These are phyloP conservation scores for Drosophila pullipes DNA, from an alignment of 2,888 invertebrate genomes.

Conservation along the genomic window DNA sequence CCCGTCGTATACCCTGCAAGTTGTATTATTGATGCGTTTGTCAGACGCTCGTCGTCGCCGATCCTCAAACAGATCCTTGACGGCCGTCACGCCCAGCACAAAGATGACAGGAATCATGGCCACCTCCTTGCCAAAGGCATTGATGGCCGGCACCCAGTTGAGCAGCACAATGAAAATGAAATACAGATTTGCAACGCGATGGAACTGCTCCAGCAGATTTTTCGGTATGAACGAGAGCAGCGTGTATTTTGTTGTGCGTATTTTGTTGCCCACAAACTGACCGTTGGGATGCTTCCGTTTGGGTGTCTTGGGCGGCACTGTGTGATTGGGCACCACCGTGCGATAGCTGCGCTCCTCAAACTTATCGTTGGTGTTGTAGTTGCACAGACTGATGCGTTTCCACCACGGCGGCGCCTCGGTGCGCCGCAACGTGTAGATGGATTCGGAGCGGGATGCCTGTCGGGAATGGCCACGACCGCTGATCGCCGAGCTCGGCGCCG, in stretches of 20 bases:
- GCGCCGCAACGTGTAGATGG: slow-evolving; percentile 94
- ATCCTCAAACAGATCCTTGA: slow-evolving; percentile 98
- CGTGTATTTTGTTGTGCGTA: slow-evolving; percentile 98
- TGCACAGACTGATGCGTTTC: slow-evolving; percentile 89
- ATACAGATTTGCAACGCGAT: slow-evolving; percentile 98
- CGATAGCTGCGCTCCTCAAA: slow-evolving; percentile 90
- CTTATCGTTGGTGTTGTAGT: slow-evolving; percentile 88
- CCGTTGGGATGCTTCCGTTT: slow-evolving; percentile 93
- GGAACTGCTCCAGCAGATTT: slow-evolving; percentile 98
- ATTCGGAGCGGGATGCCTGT: slow-evolving; percentile 95
- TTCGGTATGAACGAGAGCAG: slow-evolving; percentile 96
- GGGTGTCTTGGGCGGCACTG: slow-evolving; percentile 92
- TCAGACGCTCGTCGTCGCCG: slow-evolving; percentile 95
- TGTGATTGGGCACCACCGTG: slow-evolving; percentile 93
- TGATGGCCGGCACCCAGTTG: slow-evolving; percentile 97
- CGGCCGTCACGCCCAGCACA: slow-evolving; percentile 96
- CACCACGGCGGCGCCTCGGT: slow-evolving; percentile 90
- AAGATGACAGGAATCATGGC: slow-evolving; percentile 98
- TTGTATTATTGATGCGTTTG: slow-evolving; percentile 96
- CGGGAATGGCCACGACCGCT: slow-evolving; percentile 90
- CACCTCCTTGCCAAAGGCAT: slow-evolving; percentile 97
- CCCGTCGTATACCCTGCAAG: slow-evolving; percentile 96
- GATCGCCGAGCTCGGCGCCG: slow-evolving; percentile 86
- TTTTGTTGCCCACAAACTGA: slow-evolving; percentile 92
- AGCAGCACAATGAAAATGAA: slow-evolving; percentile 98